Conservation (phyloP, 2,113 vertebrate species). For the Cyanoramphus novaezelandiae region DNA sequence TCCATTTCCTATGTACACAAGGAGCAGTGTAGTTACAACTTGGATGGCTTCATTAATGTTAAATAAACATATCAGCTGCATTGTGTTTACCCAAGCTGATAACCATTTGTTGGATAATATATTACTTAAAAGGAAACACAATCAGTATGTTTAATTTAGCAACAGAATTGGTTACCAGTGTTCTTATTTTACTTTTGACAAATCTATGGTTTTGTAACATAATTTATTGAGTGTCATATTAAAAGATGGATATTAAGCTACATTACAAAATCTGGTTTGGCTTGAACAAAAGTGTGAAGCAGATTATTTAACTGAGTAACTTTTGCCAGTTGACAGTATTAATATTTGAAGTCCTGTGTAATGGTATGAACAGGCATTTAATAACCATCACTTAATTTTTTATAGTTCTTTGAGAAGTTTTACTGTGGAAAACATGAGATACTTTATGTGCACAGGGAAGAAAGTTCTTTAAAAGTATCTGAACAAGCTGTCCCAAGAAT, state of each 20-base stretch:
- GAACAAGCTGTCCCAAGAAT: neutral
- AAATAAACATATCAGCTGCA: neutral
- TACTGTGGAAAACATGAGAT: neutral
- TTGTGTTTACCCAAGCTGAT: conserved; percentile 23
- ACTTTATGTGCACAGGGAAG: neutral
- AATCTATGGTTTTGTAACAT: neutral
- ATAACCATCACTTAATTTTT: neutral
- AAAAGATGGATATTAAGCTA: neutral
- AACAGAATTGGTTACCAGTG: neutral
- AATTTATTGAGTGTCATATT: neutral
- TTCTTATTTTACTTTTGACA: neutral
- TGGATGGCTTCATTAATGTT: neutral
- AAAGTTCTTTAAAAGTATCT: neutral
- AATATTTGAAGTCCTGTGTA: neutral
- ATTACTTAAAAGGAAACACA: neutral
- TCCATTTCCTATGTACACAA: neutral
- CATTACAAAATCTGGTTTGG: neutral
- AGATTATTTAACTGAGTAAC: neutral
- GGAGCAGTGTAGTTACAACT: neutral
- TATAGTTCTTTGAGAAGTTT: neutral
- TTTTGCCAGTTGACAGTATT: neutral
- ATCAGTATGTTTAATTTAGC: neutral
- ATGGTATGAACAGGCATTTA: neutral
- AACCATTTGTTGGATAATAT: neutral
- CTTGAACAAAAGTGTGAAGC: neutral